Base-by-base conservation (phyloP, 2,113 vertebrate genomes). In the Pterocles gutturalis region DNA sequence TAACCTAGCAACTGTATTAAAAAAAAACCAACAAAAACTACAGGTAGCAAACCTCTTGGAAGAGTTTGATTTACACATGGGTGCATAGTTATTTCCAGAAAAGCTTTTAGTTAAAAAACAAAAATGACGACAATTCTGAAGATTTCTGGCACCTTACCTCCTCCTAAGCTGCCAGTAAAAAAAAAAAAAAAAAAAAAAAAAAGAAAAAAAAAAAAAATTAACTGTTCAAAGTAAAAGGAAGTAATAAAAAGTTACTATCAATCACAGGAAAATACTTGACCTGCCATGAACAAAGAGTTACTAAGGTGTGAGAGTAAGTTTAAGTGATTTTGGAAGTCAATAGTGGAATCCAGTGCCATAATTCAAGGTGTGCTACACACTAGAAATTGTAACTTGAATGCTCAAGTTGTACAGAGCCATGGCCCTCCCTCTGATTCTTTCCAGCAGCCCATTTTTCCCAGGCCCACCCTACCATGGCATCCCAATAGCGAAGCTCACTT, bases 71-170 rank as follows among this genome's bases (percentile, higher is more conserved):
- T 76, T 69, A 78, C 8, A 20, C 7, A 31, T 0, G 29, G 29
- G 25, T 58, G 16, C 10, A 21, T 9, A 38, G 43, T 17, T 77
- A 41, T 38, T 69, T 86, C 62, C 67, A 69, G 49, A 77, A 90
- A 77, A 77, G n/a, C 28, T 83, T 86, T 70, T 38, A 14, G n/a
- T 77, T 83, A 80, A 57, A 90, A 89, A 77, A 54, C 10, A 60
- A 82, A 89, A 87, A 62, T 7, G 0, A 43, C 0, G 0, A 54
- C 29, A 90, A 31, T 25, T 33, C 22, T 75, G 60, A 88, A 76
- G n/a, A 83, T 62, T 83, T 61, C 45, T 97, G 90, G 80, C 86
- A 58, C 13, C 33, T 84, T 34, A 85, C 22, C 25, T 79, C 24
- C 29, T 90, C 48, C 5, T 6, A 69, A 36, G 33, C 38, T 72